Evolutionary conservation across 2,888 invertebrate genomes (phyloP).

Genomic region (Parelbella ahira): DNA sequence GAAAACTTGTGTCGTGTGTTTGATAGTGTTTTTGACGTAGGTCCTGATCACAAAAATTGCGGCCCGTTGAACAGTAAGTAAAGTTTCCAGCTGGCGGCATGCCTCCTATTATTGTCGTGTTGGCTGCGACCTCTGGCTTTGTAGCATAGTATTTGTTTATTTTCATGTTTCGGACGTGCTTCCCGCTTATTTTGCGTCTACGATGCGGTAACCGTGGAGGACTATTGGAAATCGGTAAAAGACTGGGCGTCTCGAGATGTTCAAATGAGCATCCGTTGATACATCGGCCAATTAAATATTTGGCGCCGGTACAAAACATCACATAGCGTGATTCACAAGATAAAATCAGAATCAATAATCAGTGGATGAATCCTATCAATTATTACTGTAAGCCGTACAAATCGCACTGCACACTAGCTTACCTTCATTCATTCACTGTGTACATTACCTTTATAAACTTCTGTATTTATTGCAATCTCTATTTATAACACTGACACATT

Average conservation of each 20-base stretch:
- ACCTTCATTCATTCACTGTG: slow-evolving; percentile 28
- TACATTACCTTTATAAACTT: slow-evolving; percentile 29
- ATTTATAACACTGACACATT: slow-evolving; percentile 21
- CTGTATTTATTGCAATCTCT: slow-evolving; percentile 22
- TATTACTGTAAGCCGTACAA: slow-evolving; percentile 28
- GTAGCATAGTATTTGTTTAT: slow-evolving; percentile 45
- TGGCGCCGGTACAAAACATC: slow-evolving; percentile 51
- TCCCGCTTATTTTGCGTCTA: slow-evolving; percentile 50
- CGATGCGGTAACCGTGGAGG: slow-evolving; percentile 36
- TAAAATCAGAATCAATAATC: slow-evolving; percentile 31
- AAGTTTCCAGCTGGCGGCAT: slow-evolving; percentile 68
- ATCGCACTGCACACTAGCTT: slow-evolving; percentile 30
- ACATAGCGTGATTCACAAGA: slow-evolving; percentile 48
- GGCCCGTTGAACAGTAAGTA: slow-evolving; percentile 79
- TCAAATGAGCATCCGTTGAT: slow-evolving; percentile 46
- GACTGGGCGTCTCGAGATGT: slow-evolving; percentile 35
- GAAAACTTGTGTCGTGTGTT: slow-evolving; percentile 72
- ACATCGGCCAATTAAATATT: slow-evolving; percentile 52
- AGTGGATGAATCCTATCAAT: slow-evolving; percentile 20
- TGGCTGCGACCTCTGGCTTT: slow-evolving; percentile 69
- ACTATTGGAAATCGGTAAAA: slow-evolving; percentile 35
- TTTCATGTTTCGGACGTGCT: slow-evolving; percentile 42
- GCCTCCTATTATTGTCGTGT: slow-evolving; percentile 59
- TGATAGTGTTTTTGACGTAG: slow-evolving; percentile 79
- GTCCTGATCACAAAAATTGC: slow-evolving; percentile 80